Evolutionary conservation across 2,888 invertebrate species (phyloP), one percentile per base, ranked within the genome.

Genomic region (Cryptosula pallasiana): DNA sequence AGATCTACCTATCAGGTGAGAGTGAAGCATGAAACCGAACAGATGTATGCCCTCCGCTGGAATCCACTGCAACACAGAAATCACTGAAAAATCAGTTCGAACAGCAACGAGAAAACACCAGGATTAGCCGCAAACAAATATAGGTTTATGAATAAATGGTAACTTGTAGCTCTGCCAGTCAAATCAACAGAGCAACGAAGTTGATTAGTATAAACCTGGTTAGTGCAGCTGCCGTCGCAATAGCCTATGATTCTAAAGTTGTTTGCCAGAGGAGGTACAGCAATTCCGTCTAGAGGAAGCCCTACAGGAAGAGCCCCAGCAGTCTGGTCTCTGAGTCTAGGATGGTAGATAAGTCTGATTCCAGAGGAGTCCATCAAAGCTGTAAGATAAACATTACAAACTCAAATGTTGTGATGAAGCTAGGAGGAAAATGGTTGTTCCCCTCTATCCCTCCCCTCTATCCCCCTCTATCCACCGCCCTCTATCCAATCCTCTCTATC

Each of bases 1-100:
- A 13, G 73, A 29, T 63, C 23, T 54, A n/a, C 75, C 74, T 0
- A 69, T 2, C 1, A 75, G 72, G 63, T 75, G 75, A 9, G 74
- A 35, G 69, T 75, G 75, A 2, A 75, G 72, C 0, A 71, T 35
- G 2, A 58, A 72, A 2, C 72, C 75, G 25, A 72, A 34, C 2
- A 73, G 36, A 5, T 69, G 20, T n/a, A 75, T 69, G 3, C 72
- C 71, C 3, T 58, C 71, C n/a, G 25, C 63, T 63, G 63, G 63
- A 29, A 63, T 63, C 63, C 63, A 63, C 63, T 63, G n/a, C 27
- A 63, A 63, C 5, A 57, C 5, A 57, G n/a, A 57, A 45, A 45
- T n/a, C n/a, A n/a, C n/a, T n/a, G n/a, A n/a, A n/a, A n/a, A n/a
- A n/a, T n/a, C n/a, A n/a, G n/a, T n/a, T n/a, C n/a, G n/a, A n/a